Base-by-base conservation (phyloP, 2,113 vertebrate genomes). In the Rhabdornis inornatus region DNA sequence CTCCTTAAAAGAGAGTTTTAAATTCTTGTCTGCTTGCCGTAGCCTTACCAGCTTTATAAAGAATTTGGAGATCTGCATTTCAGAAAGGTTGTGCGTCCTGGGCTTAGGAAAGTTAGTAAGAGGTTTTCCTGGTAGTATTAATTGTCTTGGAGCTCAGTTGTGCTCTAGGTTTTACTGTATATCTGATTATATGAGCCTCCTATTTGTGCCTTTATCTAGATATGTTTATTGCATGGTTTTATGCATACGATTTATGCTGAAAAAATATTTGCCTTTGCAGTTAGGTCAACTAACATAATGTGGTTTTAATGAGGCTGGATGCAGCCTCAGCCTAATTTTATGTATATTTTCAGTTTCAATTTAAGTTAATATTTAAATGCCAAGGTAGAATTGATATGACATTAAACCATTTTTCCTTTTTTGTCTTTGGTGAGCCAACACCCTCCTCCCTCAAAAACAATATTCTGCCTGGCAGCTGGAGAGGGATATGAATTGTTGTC, bases 1-100 rank as follows among this genome's bases (percentile, higher is more conserved):
- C 94, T 94, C 83, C 94, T 97, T 97, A 92, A 39, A 94, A 64
- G 85, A 88, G 90, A 86, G 92, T 96, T 96, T 96, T n/a, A 87
- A 91, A 95, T 96, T 96, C 96, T 93, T 96, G 85, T 90, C 88
- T 86, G 68, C 85, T 89, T 90, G 92, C 64, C 0, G 76, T 82
- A 63, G 70, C 66, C 59, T 77, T 92, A 65, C 82, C 85, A 93
- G 90, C 87, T 96, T 96, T 95, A 18, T 52, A 83, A 96, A 87
- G 82, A 86, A 91, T 83, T 86, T 86, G 1, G 2, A 78, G 85
- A 57, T 80, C 91, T 83, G 65, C 87, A 23, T 79, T 87, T 74
- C 64, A 92, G 53, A 90, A 80, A 40, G 66, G 39, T 83, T 77
- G n/a, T 53, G 25, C 0, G 1, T 72, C 45, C 37, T 87, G 13